phyloP scores from a whole-genome alignment of 2,888 invertebrate genomes.

The Catocala sponsa region DNA sequence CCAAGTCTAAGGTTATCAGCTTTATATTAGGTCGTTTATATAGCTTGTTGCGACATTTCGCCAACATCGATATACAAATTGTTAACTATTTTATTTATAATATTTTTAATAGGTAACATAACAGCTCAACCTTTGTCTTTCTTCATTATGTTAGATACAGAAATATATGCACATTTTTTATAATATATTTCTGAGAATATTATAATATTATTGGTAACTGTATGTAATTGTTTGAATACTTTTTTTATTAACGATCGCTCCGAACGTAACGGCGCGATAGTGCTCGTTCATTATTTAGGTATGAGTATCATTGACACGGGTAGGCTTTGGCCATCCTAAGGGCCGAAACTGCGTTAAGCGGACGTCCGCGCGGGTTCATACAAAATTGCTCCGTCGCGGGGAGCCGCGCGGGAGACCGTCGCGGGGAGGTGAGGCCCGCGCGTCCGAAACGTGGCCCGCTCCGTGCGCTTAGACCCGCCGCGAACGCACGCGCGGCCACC shows the following conservation, averaged over 20 bases:
- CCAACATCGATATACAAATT: conserved; percentile 36
- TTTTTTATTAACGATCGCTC: not conserved
- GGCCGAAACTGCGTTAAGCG: no score
- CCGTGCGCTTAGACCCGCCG: no score
- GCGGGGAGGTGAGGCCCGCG: no score
- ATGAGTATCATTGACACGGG: not conserved
- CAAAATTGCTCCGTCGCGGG: no score
- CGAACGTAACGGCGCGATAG: not conserved
- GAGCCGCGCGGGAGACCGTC: no score
- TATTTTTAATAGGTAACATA: conserved; percentile 21
- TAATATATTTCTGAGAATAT: conserved; percentile 6
- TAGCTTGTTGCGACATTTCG: not conserved
- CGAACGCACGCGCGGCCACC: no score
- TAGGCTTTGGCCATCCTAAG: no score
- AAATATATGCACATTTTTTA: conserved; percentile 29
- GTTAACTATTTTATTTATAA: conserved; percentile 26
- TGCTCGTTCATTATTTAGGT: not conserved
- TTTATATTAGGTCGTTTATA: conserved; percentile 8
- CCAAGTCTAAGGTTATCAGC: conserved; percentile 16
- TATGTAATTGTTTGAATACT: not conserved
- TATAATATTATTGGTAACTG: conserved; percentile 28
- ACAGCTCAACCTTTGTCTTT: conserved; percentile 46
- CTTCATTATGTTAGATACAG: conserved; percentile 45
- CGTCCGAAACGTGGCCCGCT: no score
- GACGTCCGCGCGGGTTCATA: no score